phyloP scores from a whole-genome alignment of 2,113 vertebrate species.

The Hylia prasina region DNA sequence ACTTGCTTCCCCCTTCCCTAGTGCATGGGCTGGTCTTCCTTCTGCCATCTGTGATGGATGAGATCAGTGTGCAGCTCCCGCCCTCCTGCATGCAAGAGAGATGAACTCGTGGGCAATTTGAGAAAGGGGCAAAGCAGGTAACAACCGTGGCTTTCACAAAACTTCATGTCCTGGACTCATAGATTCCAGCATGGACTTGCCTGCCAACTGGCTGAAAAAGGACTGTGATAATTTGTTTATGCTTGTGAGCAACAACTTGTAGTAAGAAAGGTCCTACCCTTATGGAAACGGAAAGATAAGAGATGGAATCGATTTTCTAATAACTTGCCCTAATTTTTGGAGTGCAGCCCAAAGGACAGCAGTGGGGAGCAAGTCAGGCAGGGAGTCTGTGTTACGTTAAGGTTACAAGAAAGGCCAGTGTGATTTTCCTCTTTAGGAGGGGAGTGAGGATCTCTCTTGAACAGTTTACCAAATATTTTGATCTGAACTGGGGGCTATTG shows the following conservation, averaged over 20 bases:
- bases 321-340: neutral
- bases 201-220: neutral
- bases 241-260: neutral
- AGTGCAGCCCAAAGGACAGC: neutral
- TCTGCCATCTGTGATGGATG: neutral
- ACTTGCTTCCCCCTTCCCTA: neutral
- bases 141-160: neutral
- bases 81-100: neutral
- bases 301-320: neutral
- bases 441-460: neutral
- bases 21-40: neutral
- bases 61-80: neutral
- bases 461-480: neutral
- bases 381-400: rapidly evolving
- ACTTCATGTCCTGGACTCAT: neutral
- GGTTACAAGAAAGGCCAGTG: neutral
- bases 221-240: neutral
- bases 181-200: neutral
- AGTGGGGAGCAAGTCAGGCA: neutral
- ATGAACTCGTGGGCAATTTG: neutral
- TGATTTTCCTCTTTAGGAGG: neutral
- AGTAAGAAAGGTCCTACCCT: neutral
- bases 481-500: neutral
- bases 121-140: neutral
- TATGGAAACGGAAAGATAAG: neutral